Evolutionary conservation across 2,888 invertebrate species (phyloP).

Genomic region (Meta bourneti): DNA sequence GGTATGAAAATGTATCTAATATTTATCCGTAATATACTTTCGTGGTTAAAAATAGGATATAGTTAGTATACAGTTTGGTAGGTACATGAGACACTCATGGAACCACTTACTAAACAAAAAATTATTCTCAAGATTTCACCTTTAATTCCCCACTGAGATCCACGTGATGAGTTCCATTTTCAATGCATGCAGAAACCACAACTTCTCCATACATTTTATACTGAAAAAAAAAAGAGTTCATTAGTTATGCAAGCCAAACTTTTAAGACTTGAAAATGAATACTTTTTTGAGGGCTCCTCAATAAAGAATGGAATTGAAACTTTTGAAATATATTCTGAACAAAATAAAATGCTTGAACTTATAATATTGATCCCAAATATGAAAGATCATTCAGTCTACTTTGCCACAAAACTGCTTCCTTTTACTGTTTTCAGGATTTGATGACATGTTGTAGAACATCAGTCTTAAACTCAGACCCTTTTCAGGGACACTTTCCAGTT

Average conservation of each 20-base stretch:
- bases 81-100: no score
- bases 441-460: no score
- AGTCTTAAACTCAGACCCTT: background rate
- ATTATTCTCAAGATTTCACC: slow-evolving; percentile 82
- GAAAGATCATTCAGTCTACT: background rate
- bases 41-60: no score
- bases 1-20: no score
- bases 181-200: slow-evolving; percentile 93
- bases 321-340: background rate
- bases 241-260: background rate
- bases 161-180: slow-evolving; percentile 90
- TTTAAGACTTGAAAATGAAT: background rate
- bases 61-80: no score
- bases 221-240: slow-evolving; percentile 78
- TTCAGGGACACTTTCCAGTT: background rate
- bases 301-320: no score
- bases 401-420: no score
- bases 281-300: no score
- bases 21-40: no score
- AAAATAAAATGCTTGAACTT: background rate
- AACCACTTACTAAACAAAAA: no score
- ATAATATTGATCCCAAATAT: background rate
- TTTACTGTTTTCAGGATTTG: no score
- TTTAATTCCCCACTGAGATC: slow-evolving; percentile 96
- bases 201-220: slow-evolving; percentile 90